These are phyloP conservation scores for Chydorus sphaericus DNA, from an alignment of 2,888 invertebrate species.

Conservation along the genomic window DNA sequence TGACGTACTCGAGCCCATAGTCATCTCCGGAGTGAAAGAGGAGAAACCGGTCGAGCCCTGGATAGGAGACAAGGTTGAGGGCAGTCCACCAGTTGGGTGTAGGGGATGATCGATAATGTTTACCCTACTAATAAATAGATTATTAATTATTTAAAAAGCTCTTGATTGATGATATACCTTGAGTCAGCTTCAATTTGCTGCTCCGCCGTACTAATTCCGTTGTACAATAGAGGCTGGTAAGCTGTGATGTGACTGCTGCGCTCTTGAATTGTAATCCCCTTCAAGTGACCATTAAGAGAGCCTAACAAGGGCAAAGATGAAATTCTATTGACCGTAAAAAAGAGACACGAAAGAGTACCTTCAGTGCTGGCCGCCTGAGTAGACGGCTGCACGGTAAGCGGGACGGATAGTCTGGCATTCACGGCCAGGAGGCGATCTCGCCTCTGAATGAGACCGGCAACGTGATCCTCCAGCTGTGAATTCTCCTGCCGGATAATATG, in stretches of 20 bases:
- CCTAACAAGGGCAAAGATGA: not conserved
- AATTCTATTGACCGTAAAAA: not conserved
- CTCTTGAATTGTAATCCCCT: not conserved
- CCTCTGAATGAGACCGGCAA: slow-evolving; percentile 58
- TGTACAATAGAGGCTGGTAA: not conserved
- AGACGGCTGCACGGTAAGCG: slow-evolving; percentile 46
- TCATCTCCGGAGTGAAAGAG: slow-evolving; percentile 22
- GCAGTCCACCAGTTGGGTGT: not conserved
- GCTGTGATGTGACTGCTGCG: not conserved
- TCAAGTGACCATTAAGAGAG: not conserved
- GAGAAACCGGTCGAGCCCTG: not conserved
- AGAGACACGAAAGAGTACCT: not conserved
- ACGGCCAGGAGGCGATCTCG: slow-evolving; percentile 88
- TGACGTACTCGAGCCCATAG: slow-evolving; percentile 17
- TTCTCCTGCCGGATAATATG: slow-evolving; percentile 91
- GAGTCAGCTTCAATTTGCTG: not conserved
- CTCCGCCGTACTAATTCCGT: not conserved
- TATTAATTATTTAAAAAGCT: not conserved
- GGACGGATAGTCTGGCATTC: slow-evolving; percentile 81
- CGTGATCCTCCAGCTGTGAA: slow-evolving; percentile 77
- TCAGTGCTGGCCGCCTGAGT: slow-evolving; percentile 6
- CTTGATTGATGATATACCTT: not conserved
- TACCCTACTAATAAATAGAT: not conserved
- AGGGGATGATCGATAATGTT: not conserved
- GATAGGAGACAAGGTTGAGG: slow-evolving; percentile 7